Base-by-base conservation (phyloP, 2,113 vertebrate genomes). In the Ciconia maguari region DNA sequence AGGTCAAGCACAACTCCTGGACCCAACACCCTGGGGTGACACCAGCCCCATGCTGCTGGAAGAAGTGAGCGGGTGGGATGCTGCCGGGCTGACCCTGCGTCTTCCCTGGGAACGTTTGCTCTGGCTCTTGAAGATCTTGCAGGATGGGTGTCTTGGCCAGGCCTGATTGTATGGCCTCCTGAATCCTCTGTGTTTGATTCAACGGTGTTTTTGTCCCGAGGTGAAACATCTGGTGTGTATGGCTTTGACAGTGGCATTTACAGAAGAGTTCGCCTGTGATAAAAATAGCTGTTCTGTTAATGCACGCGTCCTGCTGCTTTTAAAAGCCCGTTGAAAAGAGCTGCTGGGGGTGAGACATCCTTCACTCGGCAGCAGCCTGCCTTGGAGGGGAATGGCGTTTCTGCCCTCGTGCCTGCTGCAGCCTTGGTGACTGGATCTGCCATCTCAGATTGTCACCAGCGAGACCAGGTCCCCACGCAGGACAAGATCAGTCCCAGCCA, bases 61-160 rank as follows among this genome's bases (percentile, higher is more conserved):
- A 38, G 66, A 38, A 14, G 30, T 1, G 46, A 51, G 51, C 2
- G 11, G 41, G 13, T 69, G 69, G 54, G 54, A 48, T 54, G 36
- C 36, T 46, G 41, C 51, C 17, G 10, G n/a, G 82, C 18, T 18
- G 26, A 19, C 41, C 41, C 24, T 7, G 9, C 1, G 0, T 62
- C 58, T 54, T 64, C 42, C 69, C 30, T 58, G 65, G 80, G 61
- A 74, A 54, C 18, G 5, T 13, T 64, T 1, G 5, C 19, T 30
- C 10, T 46, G 34, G 7, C 12, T 83, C 41, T 15, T 58, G 54
- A 29, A n/a, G 6, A 7, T 44, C 24, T 27, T 46, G 36, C 11
- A 24, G 70, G 30, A 8, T 30, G 70, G 29, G 15, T 48, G 26
- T 19, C 41, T 74, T 48, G 70, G 32, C 27, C 42, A 44, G n/a